Percentiles rank a stretch among this genome's conserved stretches.
Conservation (phyloP, 2,113 vertebrate species). For the Gavialis gangeticus region DNA sequence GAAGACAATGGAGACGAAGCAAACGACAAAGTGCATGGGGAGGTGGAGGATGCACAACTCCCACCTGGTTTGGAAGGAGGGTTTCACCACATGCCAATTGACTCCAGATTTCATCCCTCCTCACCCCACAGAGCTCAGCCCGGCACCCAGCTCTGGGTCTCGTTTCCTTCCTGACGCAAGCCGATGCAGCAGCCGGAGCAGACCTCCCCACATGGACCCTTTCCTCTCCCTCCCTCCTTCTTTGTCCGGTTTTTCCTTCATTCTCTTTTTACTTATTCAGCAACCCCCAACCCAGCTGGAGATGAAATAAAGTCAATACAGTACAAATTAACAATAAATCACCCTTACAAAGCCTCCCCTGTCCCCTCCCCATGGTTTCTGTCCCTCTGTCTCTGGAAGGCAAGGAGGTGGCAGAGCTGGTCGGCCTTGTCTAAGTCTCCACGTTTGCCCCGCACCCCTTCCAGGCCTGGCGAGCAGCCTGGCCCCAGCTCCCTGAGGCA, state of each 20-base stretch:
- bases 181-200: no score
- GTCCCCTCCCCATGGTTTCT: rapidly evolving
- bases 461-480: not conserved
- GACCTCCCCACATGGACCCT: no score
- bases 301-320: conserved; percentile 58
- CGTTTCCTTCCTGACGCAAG: no score
- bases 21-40: rapidly evolving
- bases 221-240: not conserved
- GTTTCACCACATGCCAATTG: no score
- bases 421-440: not conserved
- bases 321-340: conserved; percentile 40
- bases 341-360: not conserved
- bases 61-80: no score
- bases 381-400: rapidly evolving
- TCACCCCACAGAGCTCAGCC: rapidly evolving
- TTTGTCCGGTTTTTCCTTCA: not conserved
- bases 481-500: conserved; percentile 3
- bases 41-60: no score
- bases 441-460: not conserved
- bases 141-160: not conserved
- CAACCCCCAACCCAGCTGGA: conserved; percentile 73
- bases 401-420: not conserved
- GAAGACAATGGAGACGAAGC: not conserved
- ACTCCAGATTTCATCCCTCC: not conserved
- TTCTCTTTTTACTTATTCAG: not conserved